Evolutionary conservation across 2,113 vertebrate species (phyloP).

Genomic region (Hirundichthys speculiger): DNA sequence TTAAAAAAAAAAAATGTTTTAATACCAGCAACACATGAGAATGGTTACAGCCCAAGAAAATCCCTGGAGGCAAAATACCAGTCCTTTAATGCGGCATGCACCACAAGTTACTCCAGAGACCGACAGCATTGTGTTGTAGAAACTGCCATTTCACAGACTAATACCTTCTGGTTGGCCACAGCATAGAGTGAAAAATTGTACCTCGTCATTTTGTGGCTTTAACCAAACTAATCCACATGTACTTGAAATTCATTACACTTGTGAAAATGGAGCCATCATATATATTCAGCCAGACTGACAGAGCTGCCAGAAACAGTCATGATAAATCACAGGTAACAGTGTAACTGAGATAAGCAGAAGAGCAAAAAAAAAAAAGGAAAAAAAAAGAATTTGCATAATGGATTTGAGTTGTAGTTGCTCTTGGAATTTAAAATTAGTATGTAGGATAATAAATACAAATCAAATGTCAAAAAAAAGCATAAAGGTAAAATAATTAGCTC

Average conservation of each 20-base stretch:
- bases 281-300: constrained; percentile 23
- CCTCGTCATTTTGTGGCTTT: neutral
- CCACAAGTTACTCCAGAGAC: neutral
- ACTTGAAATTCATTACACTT: neutral
- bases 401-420: too few relatives aligned
- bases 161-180: neutral
- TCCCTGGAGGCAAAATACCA: neutral
- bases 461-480: too few relatives aligned
- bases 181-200: neutral
- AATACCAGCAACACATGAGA: too few relatives aligned
- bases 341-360: too few relatives aligned
- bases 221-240: neutral
- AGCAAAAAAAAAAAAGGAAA: too few relatives aligned
- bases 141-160: neutral
- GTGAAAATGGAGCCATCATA: constrained; percentile 3
- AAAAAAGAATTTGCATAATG: too few relatives aligned
- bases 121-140: neutral
- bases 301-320: constrained; percentile 4
- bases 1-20: too few relatives aligned
- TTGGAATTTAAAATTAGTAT: too few relatives aligned
- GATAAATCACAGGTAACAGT: too few relatives aligned
- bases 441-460: too few relatives aligned
- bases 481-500: too few relatives aligned
- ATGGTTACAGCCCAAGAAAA: neutral
- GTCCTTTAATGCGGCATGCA: neutral